These are phyloP conservation scores for Gallinago jamesoni DNA, from an alignment of 2,113 vertebrate species.

Conservation along the genomic window DNA sequence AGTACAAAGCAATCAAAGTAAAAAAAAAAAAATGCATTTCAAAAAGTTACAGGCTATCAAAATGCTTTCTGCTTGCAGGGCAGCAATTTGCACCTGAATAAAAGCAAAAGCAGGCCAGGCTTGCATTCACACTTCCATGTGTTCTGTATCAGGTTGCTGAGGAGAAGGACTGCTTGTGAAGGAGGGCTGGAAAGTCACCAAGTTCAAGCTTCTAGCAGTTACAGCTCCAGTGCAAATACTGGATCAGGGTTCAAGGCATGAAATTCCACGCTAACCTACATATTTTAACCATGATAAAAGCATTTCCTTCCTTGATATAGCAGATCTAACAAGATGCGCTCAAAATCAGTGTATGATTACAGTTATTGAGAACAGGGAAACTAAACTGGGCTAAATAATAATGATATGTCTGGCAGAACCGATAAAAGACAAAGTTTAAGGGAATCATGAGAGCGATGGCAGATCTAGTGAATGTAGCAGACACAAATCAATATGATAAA, in stretches of 20 bases:
- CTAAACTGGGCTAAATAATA: neutral
- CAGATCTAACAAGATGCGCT: neutral
- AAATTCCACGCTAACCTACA: neutral
- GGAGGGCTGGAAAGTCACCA: neutral
- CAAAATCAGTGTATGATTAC: neutral
- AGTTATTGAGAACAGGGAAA: neutral
- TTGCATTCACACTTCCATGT: neutral
- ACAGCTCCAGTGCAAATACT: neutral
- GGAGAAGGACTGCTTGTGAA: neutral
- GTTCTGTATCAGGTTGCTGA: neutral
- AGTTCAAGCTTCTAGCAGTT: neutral
- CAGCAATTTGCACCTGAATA: neutral
- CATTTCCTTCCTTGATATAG: neutral
- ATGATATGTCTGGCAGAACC: neutral
- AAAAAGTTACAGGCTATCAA: neutral
- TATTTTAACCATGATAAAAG: neutral
- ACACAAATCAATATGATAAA: neutral
- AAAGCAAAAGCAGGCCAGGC: neutral
- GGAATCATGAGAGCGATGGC: neutral
- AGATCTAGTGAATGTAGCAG: neutral
- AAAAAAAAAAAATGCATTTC: neutral
- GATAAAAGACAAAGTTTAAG: conserved; percentile 35
- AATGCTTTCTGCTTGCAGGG: neutral
- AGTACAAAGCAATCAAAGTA: neutral
- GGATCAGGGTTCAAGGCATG: neutral